Percentiles rank a stretch among this genome's conserved stretches.
Conservation (phyloP, 2,113 vertebrate species). For the Boulengeromyrus knoepffleri region DNA sequence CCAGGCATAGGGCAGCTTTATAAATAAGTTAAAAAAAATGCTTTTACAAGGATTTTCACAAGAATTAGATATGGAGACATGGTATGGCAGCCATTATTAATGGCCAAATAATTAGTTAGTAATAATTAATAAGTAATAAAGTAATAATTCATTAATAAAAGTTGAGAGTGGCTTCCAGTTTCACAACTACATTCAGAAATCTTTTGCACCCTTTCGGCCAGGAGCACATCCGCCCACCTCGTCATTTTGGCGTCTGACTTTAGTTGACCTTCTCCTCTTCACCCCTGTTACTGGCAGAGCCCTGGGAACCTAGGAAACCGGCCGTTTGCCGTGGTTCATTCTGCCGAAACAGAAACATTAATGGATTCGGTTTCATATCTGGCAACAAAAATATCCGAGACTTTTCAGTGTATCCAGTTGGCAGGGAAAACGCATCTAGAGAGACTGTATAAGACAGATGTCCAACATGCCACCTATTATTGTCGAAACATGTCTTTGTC, state of each 20-base stretch:
- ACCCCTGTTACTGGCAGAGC: not conserved
- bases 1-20: not conserved
- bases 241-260: constrained; percentile 7
- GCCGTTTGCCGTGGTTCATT: not conserved
- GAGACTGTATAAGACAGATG: not conserved
- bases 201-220: not conserved
- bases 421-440: not conserved
- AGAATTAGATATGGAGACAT: not conserved
- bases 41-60: not conserved
- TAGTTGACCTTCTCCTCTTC: not conserved
- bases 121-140: too few species aligned
- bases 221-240: not conserved
- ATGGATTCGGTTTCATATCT: not conserved
- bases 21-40: not conserved
- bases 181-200: not conserved
- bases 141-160: not conserved
- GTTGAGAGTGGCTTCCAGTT: not conserved
- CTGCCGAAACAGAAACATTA: not conserved
- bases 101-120: not conserved
- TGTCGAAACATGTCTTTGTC: not conserved
- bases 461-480: not conserved
- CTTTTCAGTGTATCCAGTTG: not conserved
- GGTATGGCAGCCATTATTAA: not conserved
- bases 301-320: not conserved
- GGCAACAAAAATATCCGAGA: not conserved